These are phyloP conservation scores for Caenorhabditis imperialis DNA, from an alignment of 2,888 invertebrate species.

Conservation along the genomic window DNA sequence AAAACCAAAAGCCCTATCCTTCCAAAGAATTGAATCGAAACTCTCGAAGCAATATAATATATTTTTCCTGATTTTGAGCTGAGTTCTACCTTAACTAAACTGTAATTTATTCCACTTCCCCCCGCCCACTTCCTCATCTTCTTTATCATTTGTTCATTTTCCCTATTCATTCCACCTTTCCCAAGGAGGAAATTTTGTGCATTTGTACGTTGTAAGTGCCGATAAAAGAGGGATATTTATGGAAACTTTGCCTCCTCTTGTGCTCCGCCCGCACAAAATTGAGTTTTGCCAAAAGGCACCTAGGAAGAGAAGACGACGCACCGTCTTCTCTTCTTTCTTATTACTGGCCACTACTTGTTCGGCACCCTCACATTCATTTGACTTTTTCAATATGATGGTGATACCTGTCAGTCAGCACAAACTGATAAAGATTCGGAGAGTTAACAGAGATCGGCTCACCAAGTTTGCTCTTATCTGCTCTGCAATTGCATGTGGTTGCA, in stretches of 20 bases:
- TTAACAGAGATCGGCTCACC: conserved; percentile 69
- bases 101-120: too few relatives aligned
- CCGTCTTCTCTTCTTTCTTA: conserved; percentile 5
- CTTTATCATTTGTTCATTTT: too few relatives aligned
- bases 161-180: too few relatives aligned
- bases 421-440: conserved; percentile 74
- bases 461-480: conserved; percentile 68
- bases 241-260: conserved; percentile 21
- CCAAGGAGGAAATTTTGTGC: background rate
- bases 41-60: too few relatives aligned
- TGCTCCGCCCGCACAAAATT: conserved; percentile 26
- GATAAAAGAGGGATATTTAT: conserved; percentile 47
- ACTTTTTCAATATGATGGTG: conserved; percentile 66
- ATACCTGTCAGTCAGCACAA: conserved; percentile 76
- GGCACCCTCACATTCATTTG: too few relatives aligned
- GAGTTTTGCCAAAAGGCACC: conserved; percentile 21
- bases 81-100: too few relatives aligned
- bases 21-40: too few relatives aligned
- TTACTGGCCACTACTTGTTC: conserved; percentile 5
- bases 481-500: conserved; percentile 61
- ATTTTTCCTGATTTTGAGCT: too few relatives aligned
- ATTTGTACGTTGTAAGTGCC: conserved; percentile 43
- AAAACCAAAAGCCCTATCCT: too few relatives aligned
- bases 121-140: too few relatives aligned
- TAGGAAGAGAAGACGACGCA: conserved; percentile 25